Percentiles rank a stretch among this genome's conserved stretches.
Conservation (phyloP, 2,888 invertebrate species). For the Seira sanloemensis region DNA sequence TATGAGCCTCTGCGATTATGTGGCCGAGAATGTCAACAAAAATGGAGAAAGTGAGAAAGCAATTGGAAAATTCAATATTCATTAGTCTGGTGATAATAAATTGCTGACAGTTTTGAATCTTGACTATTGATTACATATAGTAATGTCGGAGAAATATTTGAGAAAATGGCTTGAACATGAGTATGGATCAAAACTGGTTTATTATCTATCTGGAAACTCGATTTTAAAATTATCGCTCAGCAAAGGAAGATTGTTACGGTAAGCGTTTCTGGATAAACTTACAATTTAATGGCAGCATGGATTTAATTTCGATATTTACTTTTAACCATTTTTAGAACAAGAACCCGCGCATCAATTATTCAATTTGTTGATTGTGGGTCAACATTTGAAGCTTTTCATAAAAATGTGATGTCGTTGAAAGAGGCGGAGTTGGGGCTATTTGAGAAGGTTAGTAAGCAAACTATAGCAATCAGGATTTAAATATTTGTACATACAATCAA, state of each 20-base stretch:
- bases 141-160: constrained; percentile 17
- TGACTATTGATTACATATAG: background rate
- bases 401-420: background rate
- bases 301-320: background rate
- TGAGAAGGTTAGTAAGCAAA: constrained; percentile 8
- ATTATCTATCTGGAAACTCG: background rate
- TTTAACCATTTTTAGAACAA: background rate
- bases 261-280: background rate
- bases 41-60: constrained; percentile 21
- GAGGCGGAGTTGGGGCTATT: background rate
- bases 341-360: constrained; percentile 8
- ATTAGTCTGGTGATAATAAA: background rate
- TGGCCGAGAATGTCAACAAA: background rate
- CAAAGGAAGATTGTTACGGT: background rate
- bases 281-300: background rate
- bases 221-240: constrained; percentile 11
- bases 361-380: constrained; percentile 19
- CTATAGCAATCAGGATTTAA: background rate
- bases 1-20: constrained; percentile 8
- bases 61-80: background rate
- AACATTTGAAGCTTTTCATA: background rate
- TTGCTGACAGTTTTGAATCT: background rate
- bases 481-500: background rate
- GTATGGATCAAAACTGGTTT: background rate
- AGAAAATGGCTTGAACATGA: background rate